These are phyloP conservation scores for Cynopterus sphinx DNA, from an alignment of 2,797 vertebrate genomes.

Conservation along the genomic window DNA sequence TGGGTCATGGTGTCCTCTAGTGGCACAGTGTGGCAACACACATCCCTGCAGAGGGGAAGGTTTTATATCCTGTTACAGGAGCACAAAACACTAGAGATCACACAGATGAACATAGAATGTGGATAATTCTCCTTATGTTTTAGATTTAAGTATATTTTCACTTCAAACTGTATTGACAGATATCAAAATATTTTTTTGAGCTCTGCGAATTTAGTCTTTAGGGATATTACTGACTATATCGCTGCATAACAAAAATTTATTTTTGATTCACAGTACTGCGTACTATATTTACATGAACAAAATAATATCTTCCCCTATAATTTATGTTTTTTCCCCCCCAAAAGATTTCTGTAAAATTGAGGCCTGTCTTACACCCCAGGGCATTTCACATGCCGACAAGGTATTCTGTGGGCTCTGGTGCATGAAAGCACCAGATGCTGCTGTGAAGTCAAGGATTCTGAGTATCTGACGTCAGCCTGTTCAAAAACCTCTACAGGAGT, in stretches of 20 bases:
- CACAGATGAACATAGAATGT: not conserved
- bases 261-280: not conserved
- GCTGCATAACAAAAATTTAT: not conserved
- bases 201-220: not conserved
- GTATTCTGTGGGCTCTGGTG: not conserved
- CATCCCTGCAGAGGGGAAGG: not conserved
- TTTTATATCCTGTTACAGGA: not conserved
- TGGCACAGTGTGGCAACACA: slow-evolving; percentile 27
- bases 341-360: not conserved
- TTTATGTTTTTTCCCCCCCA: not conserved
- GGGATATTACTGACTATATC: not conserved
- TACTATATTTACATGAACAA: not conserved
- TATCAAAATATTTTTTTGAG: not conserved
- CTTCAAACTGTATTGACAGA: not conserved
- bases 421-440: not conserved
- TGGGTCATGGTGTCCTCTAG: slow-evolving; percentile 66
- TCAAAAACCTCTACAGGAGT: not conserved
- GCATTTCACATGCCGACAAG: not conserved
- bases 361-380: not conserved
- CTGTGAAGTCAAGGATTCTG: not conserved
- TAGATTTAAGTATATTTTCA: not conserved
- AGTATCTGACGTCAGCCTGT: not conserved
- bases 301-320: not conserved
- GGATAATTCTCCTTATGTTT: not conserved
- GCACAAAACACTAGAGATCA: not conserved